Evolutionary conservation across 2,797 vertebrate genomes (phyloP), one percentile per base, ranked within the genome.

Genomic region (Peromyscus attwateri): DNA sequence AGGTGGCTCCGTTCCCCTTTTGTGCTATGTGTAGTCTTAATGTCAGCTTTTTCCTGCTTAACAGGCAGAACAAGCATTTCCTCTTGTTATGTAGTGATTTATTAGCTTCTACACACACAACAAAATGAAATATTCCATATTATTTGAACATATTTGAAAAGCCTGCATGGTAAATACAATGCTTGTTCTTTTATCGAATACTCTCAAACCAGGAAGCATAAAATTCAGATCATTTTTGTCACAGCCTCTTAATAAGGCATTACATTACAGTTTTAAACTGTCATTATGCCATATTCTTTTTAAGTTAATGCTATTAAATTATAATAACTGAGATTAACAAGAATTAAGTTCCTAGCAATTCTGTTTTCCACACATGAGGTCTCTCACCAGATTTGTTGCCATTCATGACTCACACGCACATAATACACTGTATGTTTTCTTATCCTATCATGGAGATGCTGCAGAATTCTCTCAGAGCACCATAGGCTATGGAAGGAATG

Each of bases 31-130:
- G 4, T 79, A 31, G 68, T 94, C 83, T 87, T 55, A 83, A 52
- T 92, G n/a, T 92, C 25, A 94, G 55, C 60, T 95, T 90, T 95
- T 80, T 68, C 80, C 96, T 70, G 29, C 90, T 92, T 92, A 94
- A 73, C 60, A 88, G n/a, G 77, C 34, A 62, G 46, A 95, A 7
- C 73, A 96, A 92, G 29, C 71, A 34, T 46, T 90, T 94, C 52
- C n/a, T 92, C 37, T 11, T 89, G 46, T 87, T 89, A 60, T 46
- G 80, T 37, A 55, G 34, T 83, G n/a, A 89, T 46, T 55, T 87
- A 79, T 17, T 89, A 90, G 66, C 64, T 94, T 94, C 37, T 92
- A 23, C 14, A 66, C 68, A 90, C 79, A 70, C 68, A 88, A 84
- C 68, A 87, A 90, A 89, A 76, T 40, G 89, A 94, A 92, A 80